Base-by-base conservation (phyloP, 2,888 invertebrate genomes). In the Ochlodes sylvanus region DNA sequence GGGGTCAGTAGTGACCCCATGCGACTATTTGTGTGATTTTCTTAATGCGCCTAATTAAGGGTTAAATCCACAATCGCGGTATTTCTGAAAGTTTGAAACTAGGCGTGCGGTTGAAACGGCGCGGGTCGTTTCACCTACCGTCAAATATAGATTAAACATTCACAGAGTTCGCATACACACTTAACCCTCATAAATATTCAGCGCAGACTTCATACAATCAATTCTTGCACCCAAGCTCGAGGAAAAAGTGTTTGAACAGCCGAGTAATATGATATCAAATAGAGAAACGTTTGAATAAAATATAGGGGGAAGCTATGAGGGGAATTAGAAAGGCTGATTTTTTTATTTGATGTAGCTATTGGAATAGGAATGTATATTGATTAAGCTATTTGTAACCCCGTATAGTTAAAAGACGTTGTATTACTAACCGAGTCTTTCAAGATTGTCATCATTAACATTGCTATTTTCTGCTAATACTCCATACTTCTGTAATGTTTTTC, bases 111-210 rank as follows among this genome's bases (percentile, higher is more conserved):
- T 60, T 41, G 50, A 44, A 58, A 41, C 65, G 67, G 52, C 58
- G 60, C 69, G 75, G 75, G 72, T 77, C 77, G 73, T 77, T 76
- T 75, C 79, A 79, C 84, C 79, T 76, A 74, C 76, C 74, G 73
- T 84, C 87, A 86, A 87, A 88, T 85, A 87, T 75, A 89, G 88
- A 92, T 93, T 92, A 92, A 93, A 93, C 90, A 93, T 93, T 93
- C 92, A 92, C 85, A 85, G 88, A 88, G 86, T 89, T 89, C 88
- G 86, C 88, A 88, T 90, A 90, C 88, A 92, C 92, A 92, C 92
- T 92, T 92, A 90, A 89, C 90, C 89, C 89, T 90, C 85, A 91
- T 93, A 90, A 90, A 93, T 92, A 92, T 92, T 90, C 91, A 89
- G 85, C 73, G 75, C 81, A 85, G 86, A 89, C 86, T 88, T 81